Evolutionary conservation across 2,797 vertebrate species (phyloP), one percentile per base, ranked within the genome.

Genomic region (Prunella strophiata): DNA sequence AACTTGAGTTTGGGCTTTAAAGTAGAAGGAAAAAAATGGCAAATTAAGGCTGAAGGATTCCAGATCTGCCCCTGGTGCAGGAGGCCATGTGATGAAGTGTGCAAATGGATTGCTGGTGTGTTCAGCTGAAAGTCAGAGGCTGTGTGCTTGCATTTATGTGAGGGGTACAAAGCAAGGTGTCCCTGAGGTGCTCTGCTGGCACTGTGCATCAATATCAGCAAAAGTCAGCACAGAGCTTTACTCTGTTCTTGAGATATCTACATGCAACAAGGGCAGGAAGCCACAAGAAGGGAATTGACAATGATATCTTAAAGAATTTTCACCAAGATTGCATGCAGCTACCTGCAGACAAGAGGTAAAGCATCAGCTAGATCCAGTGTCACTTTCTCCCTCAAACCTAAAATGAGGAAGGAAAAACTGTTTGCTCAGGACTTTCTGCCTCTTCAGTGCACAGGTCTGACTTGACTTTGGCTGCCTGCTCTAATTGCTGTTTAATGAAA

Each of bases 401-500:
- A n/a, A 86, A 20, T 16, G 30, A 55, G 42, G 23, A 76, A 91
- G 47, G 29, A 38, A 89, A 81, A 91, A 23, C 40, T n/a, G 32
- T 68, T 93, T 79, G 48, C 55, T 92, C 85, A 78, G 80, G 55
- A 16, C 52, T 91, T 95, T 92, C 40, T 88, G 21, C 23, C 50
- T 79, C 68, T 74, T 87, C 58, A 15, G 30, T 0, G 6, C 23
- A 62, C 47, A 32, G 51, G 47, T 55, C 36, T 77, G 32, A 27
- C 71, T 86, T 89, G 81, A 48, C 43, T 92, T 91, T 70, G 72
- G 21, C 72, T 89, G 54, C 63, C 67, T 93, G 51, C 76, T 94
- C 87, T 91, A 93, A 89, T 84, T 89, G 76, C 55, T 79, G 21
- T 89, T 94, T 81, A 95, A 91, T 92, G 62, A 81, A 88, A 92